Evolutionary conservation across 2,888 invertebrate species (phyloP), one percentile per base, ranked within the genome.

Genomic region (Leptinotarsa tumamoca): DNA sequence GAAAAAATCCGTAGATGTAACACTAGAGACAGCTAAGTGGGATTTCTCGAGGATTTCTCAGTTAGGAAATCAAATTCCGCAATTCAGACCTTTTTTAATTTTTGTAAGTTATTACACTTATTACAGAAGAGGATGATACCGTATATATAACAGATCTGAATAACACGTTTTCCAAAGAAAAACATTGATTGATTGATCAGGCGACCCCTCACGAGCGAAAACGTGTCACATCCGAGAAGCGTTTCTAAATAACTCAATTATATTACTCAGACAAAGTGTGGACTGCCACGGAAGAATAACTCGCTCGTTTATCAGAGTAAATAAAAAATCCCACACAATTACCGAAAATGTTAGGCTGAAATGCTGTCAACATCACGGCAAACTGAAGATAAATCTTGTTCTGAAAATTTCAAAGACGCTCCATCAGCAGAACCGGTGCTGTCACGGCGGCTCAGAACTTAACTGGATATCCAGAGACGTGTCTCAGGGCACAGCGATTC

Each of bases 331-430:
- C 63, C n/a, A 33, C 43, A 63, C 63, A 63, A 63, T 63, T 63
- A 63, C 63, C 33, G 7, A 63, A 63, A 63, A 17, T 63, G 63
- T 18, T n/a, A 27, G 33, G 63, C 63, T 63, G 63, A 63, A 63
- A 63, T 33, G 63, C 63, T 63, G 63, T 63, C 81, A 80, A 76
- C 78, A 74, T 80, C 77, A 78, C 68, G 54, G 71, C 72, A 74
- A 76, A 74, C 77, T 70, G 73, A 75, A 80, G 80, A 80, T 80
- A 81, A 80, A 80, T 81, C 79, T 80, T 81, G 80, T 81, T 80
- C 76, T 68, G 71, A 77, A 79, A 81, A 81, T 81, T 80, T 79
- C 74, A 68, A 78, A 77, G 77, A 71, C 75, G 76, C 77, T 80
- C 77, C 78, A 80, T 81, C 81, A 80, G 78, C 74, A 69, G 77